Conservation (phyloP, 2,888 invertebrate species). For the Nephrocerus scutellatus region DNA sequence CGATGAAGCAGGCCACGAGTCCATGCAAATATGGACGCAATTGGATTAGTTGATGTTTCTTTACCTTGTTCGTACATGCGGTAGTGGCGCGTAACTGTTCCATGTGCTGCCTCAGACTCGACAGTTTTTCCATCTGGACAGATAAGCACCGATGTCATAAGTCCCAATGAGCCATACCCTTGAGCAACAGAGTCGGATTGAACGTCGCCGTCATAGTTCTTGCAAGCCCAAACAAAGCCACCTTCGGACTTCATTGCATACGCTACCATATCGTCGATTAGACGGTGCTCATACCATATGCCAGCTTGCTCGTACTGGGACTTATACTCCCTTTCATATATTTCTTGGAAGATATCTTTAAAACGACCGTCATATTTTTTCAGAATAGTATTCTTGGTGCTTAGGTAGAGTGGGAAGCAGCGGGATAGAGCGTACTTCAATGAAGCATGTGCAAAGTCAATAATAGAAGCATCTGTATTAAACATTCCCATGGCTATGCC, state of each 20-base stretch:
- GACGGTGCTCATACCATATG: constrained; percentile 96
- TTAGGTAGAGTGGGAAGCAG: constrained; percentile 83
- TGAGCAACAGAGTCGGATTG: constrained; percentile 98
- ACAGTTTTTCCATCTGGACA: constrained; percentile 98
- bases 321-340: constrained; percentile 86
- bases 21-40: constrained; percentile 99
- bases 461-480: constrained; percentile 92
- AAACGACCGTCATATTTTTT: constrained; percentile 95
- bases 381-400: constrained; percentile 94
- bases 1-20: constrained; percentile 87
- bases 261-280: constrained; percentile 99
- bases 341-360: constrained; percentile 94
- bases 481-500: constrained; percentile 94
- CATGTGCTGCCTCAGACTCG: constrained; percentile 97
- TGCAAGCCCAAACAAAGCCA: constrained; percentile 99
- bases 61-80: constrained; percentile 86
- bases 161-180: constrained; percentile 89
- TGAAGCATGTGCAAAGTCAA: constrained; percentile 91
- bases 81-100: constrained; percentile 90
- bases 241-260: constrained; percentile 97
- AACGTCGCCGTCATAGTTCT: constrained; percentile 99
- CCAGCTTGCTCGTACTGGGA: constrained; percentile 71
- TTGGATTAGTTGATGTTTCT: constrained; percentile 98
- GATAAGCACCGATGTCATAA: constrained; percentile 96
- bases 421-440: constrained; percentile 82